These are phyloP conservation scores for Aphidoletes aphidimyza DNA, from an alignment of 2,888 invertebrate species.

Conservation along the genomic window DNA sequence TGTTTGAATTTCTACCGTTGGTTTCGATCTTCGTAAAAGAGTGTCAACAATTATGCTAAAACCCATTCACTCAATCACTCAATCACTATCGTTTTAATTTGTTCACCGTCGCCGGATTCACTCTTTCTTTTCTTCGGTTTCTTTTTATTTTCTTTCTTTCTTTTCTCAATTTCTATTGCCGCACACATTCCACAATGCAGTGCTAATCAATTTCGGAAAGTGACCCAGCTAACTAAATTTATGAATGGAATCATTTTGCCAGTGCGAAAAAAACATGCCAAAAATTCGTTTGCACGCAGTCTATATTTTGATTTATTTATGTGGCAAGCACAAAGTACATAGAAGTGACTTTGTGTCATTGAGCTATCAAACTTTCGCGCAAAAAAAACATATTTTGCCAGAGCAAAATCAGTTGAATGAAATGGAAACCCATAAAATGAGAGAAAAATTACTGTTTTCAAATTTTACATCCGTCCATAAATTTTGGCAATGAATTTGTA, in stretches of 20 bases:
- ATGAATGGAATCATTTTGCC: not conserved
- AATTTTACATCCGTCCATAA: constrained; percentile 17
- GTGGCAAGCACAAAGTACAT: no score
- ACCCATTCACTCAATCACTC: not conserved
- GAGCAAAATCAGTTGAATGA: not conserved
- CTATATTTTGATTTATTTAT: no score
- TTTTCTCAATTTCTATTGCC: not conserved
- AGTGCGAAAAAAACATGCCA: not conserved
- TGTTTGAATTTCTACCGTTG: no score
- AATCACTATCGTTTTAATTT: constrained; percentile 5
- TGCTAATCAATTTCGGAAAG: constrained; percentile 22
- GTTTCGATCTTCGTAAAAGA: not conserved
- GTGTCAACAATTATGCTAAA: constrained; percentile 41
- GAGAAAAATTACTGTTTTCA: not conserved
- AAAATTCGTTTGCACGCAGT: no score
- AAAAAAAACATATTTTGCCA: no score
- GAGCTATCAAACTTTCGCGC: no score
- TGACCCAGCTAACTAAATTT: not conserved
- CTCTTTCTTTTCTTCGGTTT: constrained; percentile 7
- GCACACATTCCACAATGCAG: not conserved
- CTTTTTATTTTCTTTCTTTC: no score
- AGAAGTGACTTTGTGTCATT: no score
- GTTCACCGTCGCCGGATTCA: not conserved
- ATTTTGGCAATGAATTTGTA: constrained; percentile 22
- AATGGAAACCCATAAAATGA: constrained; percentile 21